phyloP scores from a whole-genome alignment of 2,113 vertebrate species.

The Tor tambroides region DNA sequence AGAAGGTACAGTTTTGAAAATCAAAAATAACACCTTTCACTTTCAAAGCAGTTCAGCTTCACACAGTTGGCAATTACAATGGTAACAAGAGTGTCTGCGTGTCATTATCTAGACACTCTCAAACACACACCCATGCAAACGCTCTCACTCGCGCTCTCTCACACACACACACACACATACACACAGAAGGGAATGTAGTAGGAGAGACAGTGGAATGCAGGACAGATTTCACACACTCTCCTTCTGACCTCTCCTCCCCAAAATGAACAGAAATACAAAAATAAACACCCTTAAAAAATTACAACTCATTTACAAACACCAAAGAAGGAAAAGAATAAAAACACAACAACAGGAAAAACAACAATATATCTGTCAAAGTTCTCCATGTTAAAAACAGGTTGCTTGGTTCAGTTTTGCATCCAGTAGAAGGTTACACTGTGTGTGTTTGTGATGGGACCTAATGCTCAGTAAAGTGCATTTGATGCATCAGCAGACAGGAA shows the following conservation, averaged over 20 bases:
- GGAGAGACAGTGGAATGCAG: slow-evolving; percentile 68
- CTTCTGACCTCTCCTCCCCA: slow-evolving; percentile 45
- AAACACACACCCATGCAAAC: slow-evolving; percentile 37
- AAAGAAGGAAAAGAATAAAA: slow-evolving; percentile 51
- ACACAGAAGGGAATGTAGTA: slow-evolving; percentile 71
- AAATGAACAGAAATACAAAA: slow-evolving; percentile 44
- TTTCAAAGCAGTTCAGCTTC: slow-evolving; percentile 57
- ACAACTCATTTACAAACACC: slow-evolving; percentile 47
- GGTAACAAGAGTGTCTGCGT: slow-evolving; percentile 54
- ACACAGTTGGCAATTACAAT: slow-evolving; percentile 61
- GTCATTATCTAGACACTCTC: slow-evolving; percentile 40
- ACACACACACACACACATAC: slow-evolving; percentile 27
- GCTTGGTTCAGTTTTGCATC: slow-evolving; percentile 72
- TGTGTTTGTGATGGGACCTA: slow-evolving; percentile 63
- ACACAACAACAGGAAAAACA: slow-evolving; percentile 55
- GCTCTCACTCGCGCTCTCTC: background rate
- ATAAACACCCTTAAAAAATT: slow-evolving; percentile 47
- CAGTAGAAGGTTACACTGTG: slow-evolving; percentile 61
- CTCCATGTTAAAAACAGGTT: slow-evolving; percentile 69
- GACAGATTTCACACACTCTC: slow-evolving; percentile 51
- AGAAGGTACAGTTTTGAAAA: slow-evolving; percentile 58
- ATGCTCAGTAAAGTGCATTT: slow-evolving; percentile 82
- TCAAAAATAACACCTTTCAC: slow-evolving; percentile 58
- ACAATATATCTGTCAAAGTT: slow-evolving; percentile 64
- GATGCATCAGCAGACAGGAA: slow-evolving; percentile 77